phyloP scores from a whole-genome alignment of 1,140 invertebrate genomes.

The Atta cephalotes region DNA sequence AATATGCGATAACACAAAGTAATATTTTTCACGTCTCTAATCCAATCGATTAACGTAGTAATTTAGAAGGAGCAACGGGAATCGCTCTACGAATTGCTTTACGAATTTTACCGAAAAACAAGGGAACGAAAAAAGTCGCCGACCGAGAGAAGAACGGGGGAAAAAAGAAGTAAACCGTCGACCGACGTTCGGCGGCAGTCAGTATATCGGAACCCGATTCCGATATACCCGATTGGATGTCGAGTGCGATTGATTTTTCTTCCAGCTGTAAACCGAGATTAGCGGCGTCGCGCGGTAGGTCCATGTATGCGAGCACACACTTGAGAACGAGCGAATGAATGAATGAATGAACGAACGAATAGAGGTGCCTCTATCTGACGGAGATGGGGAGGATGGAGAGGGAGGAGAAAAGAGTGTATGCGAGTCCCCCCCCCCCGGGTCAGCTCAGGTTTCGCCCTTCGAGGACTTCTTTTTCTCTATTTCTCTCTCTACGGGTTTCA shows the following conservation, averaged over 20 bases:
- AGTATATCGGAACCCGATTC: slow-evolving; percentile 46
- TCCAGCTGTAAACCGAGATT: slow-evolving; percentile 65
- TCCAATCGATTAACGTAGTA: neutral
- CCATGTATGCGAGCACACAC: slow-evolving; percentile 53
- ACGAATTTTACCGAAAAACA: neutral
- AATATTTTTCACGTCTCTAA: neutral
- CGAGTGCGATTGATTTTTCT: slow-evolving; percentile 63
- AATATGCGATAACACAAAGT: neutral
- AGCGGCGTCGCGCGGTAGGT: slow-evolving; percentile 64
- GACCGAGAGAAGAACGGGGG: neutral
- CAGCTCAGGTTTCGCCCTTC: slow-evolving; percentile 43
- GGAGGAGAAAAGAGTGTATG: neutral
- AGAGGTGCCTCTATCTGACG: slow-evolving; percentile 46
- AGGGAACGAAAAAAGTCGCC: neutral
- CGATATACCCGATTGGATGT: slow-evolving; percentile 55
- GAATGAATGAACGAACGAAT: slow-evolving; percentile 49
- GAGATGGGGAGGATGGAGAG: neutral
- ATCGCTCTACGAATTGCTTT: neutral
- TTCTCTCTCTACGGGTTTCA: neutral
- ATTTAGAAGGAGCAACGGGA: neutral
- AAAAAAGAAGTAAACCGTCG: slow-evolving; percentile 9
- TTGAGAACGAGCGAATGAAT: slow-evolving; percentile 35
- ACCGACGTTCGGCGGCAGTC: neutral
- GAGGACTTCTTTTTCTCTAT: slow-evolving; percentile 22
- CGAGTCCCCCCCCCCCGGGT: slow-evolving; percentile 8